Percentiles rank a stretch among this genome's conserved stretches.
phyloP scores from a whole-genome alignment of 2,797 vertebrate species.

The Semotilus atromaculatus region DNA sequence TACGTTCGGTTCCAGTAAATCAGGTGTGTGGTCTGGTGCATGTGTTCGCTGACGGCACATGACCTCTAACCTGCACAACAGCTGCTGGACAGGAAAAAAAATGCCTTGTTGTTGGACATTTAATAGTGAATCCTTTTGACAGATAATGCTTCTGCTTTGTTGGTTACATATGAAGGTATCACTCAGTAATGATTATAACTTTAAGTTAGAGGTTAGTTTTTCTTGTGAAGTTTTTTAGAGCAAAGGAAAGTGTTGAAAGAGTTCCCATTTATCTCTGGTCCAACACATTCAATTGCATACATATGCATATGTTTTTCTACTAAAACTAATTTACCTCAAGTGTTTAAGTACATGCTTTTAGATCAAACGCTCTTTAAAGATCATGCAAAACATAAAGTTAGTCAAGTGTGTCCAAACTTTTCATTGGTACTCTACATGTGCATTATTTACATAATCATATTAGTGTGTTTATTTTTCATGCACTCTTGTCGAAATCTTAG shows the following conservation, averaged over 20 bases:
- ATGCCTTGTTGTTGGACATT: neutral
- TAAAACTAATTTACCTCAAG: neutral
- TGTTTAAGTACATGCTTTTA: neutral
- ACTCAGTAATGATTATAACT: neutral
- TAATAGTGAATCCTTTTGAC: slow-evolving; percentile 18
- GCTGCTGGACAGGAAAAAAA: slow-evolving; percentile 32
- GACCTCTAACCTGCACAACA: slow-evolving; percentile 27
- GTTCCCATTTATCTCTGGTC: neutral
- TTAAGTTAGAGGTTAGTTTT: slow-evolving; percentile 2
- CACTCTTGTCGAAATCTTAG: neutral
- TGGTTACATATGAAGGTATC: neutral
- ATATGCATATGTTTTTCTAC: neutral
- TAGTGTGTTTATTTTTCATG: neutral
- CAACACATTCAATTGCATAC: neutral
- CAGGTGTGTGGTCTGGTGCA: slow-evolving; percentile 23
- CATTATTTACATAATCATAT: too few relatives aligned
- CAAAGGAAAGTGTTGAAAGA: neutral
- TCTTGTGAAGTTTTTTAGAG: neutral
- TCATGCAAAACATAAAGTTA: neutral
- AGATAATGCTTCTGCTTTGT: slow-evolving; percentile 27
- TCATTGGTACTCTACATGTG: neutral
- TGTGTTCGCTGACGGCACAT: slow-evolving; percentile 5
- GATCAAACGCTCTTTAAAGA: neutral
- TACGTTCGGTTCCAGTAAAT: neutral
- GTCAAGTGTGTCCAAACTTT: neutral